Evolutionary conservation across 2,113 vertebrate species (phyloP), one percentile per base, ranked within the genome.

Genomic region (Rhineura floridana): DNA sequence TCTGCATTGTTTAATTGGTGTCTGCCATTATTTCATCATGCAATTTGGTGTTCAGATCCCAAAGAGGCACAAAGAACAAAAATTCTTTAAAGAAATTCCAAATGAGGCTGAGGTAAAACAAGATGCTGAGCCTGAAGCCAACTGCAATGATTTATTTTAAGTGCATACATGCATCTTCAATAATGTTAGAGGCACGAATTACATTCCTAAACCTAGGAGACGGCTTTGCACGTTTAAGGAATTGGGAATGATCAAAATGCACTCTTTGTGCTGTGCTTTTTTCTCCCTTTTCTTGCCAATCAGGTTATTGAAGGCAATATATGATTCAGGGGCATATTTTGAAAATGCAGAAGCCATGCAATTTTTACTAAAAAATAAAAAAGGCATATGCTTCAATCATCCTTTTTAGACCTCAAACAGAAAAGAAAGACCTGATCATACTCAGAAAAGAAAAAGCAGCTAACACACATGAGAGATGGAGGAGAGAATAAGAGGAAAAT

Each of bases 181-280:
- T 79, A 89, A 67, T 89, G 46, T 52, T 67, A 65, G 42, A 25
- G 33, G 76, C 2, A 86, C 42, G 82, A 63, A 70, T 55, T 75
- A 42, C 75, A 62, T 72, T 30, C 10, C 75, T 88, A 91, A 94
- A 83, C 1, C 12, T 6, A 83, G 81, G 28, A 72, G 39, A 85
- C 88, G n/a, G n/a, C 19, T 95, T 93, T 84, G 1, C 15, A 63
- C 44, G 65, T 91, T 65, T 90, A 78, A 91, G 12, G 80, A 77
- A 91, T 83, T 63, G 90, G 73, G 76, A 83, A 91, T 91, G 90
- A 89, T 59, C 91, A 79, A 95, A 93, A 93, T 92, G 17, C 62
- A 75, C 65, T 91, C 69, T 63, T 87, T 48, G 81, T 81, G 73
- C 79, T 87, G 62, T 48, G 52, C 19, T 91, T 91, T 91, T 92